These are phyloP conservation scores for Troides helena DNA, from an alignment of 2,888 invertebrate genomes.

Conservation along the genomic window DNA sequence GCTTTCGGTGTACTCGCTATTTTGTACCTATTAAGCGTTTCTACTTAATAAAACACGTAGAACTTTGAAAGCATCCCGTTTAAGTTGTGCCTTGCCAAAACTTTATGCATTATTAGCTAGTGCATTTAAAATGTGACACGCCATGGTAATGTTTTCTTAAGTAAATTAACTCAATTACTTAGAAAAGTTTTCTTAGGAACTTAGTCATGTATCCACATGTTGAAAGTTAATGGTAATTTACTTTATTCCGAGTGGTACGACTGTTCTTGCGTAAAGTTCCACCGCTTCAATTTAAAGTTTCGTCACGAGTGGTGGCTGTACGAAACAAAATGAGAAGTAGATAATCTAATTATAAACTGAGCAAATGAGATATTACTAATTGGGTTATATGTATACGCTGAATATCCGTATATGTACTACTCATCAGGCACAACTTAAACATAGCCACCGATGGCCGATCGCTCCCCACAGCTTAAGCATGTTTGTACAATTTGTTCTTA, in stretches of 20 bases:
- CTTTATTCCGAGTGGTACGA: slow-evolving; percentile 46
- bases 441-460: slow-evolving; percentile 65
- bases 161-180: slow-evolving; percentile 44
- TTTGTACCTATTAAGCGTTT: slow-evolving; percentile 57
- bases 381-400: neutral
- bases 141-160: slow-evolving; percentile 30
- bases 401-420: slow-evolving; percentile 27
- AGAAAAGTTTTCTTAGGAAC: slow-evolving; percentile 48
- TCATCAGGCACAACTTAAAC: slow-evolving; percentile 68
- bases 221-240: slow-evolving; percentile 54
- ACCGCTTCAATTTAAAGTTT: slow-evolving; percentile 58
- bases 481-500: slow-evolving; percentile 69
- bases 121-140: slow-evolving; percentile 39
- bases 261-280: slow-evolving; percentile 44
- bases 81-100: slow-evolving; percentile 62
- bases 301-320: slow-evolving; percentile 43
- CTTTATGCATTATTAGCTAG: slow-evolving; percentile 15
- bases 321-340: slow-evolving; percentile 38
- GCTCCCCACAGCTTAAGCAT: slow-evolving; percentile 75
- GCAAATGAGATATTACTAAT: slow-evolving; percentile 26
- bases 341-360: slow-evolving; percentile 35
- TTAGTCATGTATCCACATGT: slow-evolving; percentile 48
- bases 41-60: slow-evolving; percentile 59
- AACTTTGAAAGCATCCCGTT: slow-evolving; percentile 50
- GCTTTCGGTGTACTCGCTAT: slow-evolving; percentile 76